Evolutionary conservation across 1,140 invertebrate species (phyloP), one percentile per base, ranked within the genome.

Genomic region (Pomacea maculata): DNA sequence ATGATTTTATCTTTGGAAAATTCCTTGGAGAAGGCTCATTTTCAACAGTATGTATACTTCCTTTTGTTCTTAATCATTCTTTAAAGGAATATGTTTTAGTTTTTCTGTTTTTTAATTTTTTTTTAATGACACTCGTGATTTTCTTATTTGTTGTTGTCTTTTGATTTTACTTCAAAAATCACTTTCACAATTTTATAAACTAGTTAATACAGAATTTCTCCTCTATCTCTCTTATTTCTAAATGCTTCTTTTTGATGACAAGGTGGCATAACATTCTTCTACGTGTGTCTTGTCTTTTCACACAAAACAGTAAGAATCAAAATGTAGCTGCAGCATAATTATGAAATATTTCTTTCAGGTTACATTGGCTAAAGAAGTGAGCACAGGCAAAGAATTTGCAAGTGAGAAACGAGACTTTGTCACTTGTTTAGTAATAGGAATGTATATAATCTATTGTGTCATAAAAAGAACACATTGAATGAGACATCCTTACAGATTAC

Each of bases 11-110:
- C 84, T 99, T 99, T 93, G 96, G 97, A 57, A 98, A 97, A 93
- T 94, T 97, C 77, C 96, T 99, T 85, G 98, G 97, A 81, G 97
- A 99, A 92, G 98, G 98, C 80, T 98, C 97, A 90, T 99, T 97
- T 91, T 98, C 97, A 83, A 97, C 96, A 71, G 98, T 95, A 90
- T 93, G 92, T 92, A 79, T 25, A 65, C 54, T 64, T n/a, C 73
- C 55, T 21, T 25, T 25, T 25, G 1, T 75, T 21, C 74, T 45
- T 73, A 34, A 14, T 29, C 3, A 71, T 34, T 7, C 45, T 71
- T 71, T 15, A 71, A n/a, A 25, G 70, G 14, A 29, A 29, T 29
- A 29, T 19, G 19, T 29, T 14, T 29, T 29, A n/a, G 19, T 63
- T 77, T 63, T 52, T 11, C 0, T n/a, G 10, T n/a, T n/a, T 15